Evolutionary conservation across 2,888 invertebrate species (phyloP).

Genomic region (Saturnia pavonia): DNA sequence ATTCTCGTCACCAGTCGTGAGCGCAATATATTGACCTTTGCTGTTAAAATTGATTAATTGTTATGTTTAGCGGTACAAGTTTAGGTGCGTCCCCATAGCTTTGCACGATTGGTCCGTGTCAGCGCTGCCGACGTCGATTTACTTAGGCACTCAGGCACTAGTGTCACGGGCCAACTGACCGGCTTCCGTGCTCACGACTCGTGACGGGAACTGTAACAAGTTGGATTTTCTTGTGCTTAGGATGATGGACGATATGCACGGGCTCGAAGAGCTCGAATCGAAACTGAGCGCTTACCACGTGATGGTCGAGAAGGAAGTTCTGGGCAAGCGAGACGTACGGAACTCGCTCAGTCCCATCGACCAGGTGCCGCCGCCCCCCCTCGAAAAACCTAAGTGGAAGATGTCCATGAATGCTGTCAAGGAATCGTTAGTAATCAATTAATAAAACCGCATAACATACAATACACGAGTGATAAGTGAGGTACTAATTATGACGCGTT

Average conservation of each 20-base stretch:
- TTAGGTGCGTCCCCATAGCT: too few relatives aligned
- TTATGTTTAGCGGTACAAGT: not conserved
- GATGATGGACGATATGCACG: constrained; percentile 86
- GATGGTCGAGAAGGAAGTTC: constrained; percentile 85
- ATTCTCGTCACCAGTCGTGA: not conserved
- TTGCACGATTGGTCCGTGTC: too few relatives aligned
- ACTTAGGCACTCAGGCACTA: too few relatives aligned
- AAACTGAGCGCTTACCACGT: constrained; percentile 90
- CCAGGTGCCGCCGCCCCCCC: constrained; percentile 75
- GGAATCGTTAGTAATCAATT: constrained; percentile 64
- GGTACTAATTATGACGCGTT: not conserved
- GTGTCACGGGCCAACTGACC: too few relatives aligned
- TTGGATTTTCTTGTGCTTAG: constrained; percentile 47
- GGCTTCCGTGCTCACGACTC: not conserved
- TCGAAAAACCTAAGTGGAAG: constrained; percentile 85
- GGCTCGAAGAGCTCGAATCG: constrained; percentile 88
- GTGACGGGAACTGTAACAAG: not conserved
- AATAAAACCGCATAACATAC: not conserved
- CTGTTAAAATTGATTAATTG: not conserved
- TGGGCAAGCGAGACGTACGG: constrained; percentile 75
- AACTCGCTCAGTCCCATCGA: constrained; percentile 70
- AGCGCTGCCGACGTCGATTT: too few relatives aligned
- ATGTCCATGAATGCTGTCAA: constrained; percentile 85
- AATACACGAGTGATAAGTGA: not conserved
- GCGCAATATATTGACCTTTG: not conserved